A percentile compares a stretch with the other conserved stretches of the same genome.
phyloP scores from a whole-genome alignment of 1,140 invertebrate species.

The Musca domestica region DNA sequence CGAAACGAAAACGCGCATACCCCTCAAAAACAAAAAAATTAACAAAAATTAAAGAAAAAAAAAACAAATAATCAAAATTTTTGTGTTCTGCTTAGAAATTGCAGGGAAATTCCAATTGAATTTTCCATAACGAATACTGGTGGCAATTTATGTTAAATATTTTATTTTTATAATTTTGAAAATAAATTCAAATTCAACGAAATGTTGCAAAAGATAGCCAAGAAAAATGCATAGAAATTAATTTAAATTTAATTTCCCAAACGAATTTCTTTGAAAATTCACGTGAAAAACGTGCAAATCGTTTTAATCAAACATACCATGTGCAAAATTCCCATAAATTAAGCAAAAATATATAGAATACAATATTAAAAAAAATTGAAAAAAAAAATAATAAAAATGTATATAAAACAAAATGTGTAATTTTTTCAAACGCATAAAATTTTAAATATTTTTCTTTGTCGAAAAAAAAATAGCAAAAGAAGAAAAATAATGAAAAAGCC shows the following conservation, averaged over 20 bases:
- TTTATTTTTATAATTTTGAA: neutral
- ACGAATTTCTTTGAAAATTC: neutral
- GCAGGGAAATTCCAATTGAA: too few relatives aligned
- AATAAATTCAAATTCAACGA: neutral
- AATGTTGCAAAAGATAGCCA: constrained; percentile 4
- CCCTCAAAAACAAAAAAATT: neutral
- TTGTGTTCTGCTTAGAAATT: constrained; percentile 6
- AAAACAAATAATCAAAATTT: constrained; percentile 1
- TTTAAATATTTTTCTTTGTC: neutral
- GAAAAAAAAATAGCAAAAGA: neutral
- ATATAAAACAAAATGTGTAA: too few relatives aligned
- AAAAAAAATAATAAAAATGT: neutral
- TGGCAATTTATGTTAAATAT: neutral
- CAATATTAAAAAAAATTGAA: neutral
- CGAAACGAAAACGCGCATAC: constrained; percentile 49
- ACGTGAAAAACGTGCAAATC: neutral
- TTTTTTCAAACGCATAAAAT: neutral
- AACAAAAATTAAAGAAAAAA: constrained; percentile 22
- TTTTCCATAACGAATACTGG: too few relatives aligned
- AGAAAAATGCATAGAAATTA: neutral
- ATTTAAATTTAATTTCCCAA: neutral
- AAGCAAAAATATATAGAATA: constrained; percentile 13
- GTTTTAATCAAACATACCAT: constrained; percentile 21
- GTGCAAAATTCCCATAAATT: constrained; percentile 15
- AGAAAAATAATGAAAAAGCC: neutral